Conservation (phyloP, 1,140 invertebrate genomes). For the Alviniconcha marisindica region DNA sequence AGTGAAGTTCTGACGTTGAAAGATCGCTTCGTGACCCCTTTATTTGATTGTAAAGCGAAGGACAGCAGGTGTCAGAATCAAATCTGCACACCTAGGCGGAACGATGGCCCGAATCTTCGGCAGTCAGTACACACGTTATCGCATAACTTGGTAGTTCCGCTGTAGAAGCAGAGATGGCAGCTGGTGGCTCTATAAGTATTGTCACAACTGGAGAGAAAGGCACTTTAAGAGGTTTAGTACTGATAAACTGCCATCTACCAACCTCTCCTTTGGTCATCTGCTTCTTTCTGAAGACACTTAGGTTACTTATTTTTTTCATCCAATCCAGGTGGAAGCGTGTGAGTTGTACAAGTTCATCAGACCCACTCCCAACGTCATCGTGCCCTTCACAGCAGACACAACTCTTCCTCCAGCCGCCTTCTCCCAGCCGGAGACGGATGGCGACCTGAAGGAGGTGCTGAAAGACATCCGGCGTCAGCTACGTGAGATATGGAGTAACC, state of each 20-base stretch:
- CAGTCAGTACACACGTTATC: too few relatives aligned
- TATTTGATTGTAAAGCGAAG: too few relatives aligned
- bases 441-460: conserved; percentile 38
- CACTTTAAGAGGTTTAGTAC: background rate
- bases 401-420: background rate
- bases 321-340: conserved; percentile 43
- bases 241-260: background rate
- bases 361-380: background rate
- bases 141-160: too few relatives aligned
- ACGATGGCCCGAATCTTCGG: too few relatives aligned
- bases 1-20: too few relatives aligned
- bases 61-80: too few relatives aligned
- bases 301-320: background rate
- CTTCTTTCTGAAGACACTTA: background rate
- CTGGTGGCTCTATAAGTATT: too few relatives aligned
- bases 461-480: conserved; percentile 52
- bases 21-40: too few relatives aligned
- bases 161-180: too few relatives aligned
- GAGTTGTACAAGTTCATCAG: conserved; percentile 62
- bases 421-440: background rate
- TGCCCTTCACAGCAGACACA: background rate
- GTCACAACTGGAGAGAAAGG: too few relatives aligned
- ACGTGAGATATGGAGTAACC: conserved; percentile 49
- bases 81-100: too few relatives aligned
- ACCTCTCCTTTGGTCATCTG: background rate